These are phyloP conservation scores for Grapholita molesta DNA, from an alignment of 1,140 invertebrate genomes.

Conservation along the genomic window DNA sequence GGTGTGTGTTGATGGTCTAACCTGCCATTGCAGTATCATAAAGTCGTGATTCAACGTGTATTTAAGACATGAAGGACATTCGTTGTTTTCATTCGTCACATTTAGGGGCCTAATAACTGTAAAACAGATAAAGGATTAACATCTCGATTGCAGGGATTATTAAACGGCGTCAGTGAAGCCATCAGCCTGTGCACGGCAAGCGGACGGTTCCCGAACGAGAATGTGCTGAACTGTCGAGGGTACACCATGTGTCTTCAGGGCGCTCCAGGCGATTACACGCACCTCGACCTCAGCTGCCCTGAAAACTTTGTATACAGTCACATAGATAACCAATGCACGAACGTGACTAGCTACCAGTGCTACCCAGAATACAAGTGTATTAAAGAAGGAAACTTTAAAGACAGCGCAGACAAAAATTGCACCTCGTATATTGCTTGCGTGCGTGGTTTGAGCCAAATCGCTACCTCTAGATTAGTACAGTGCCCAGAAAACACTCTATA, in stretches of 20 bases:
- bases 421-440: slow-evolving; percentile 48
- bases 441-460: slow-evolving; percentile 37
- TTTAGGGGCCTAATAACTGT: background rate
- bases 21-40: background rate
- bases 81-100: background rate
- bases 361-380: slow-evolving; percentile 44
- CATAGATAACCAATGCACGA: slow-evolving; percentile 53
- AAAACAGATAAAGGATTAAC: background rate
- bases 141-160: slow-evolving; percentile 42
- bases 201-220: slow-evolving; percentile 55
- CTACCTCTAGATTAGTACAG: slow-evolving; percentile 41
- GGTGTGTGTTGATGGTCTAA: background rate
- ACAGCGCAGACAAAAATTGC: slow-evolving; percentile 32
- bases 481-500: slow-evolving; percentile 45
- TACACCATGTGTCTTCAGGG: slow-evolving; percentile 53
- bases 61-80: background rate
- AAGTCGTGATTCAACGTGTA: background rate
- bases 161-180: slow-evolving; percentile 26
- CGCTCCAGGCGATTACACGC: slow-evolving; percentile 34
- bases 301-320: slow-evolving; percentile 52
- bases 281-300: slow-evolving; percentile 55
- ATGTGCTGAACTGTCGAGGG: slow-evolving; percentile 44
- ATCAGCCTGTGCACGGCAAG: slow-evolving; percentile 39
- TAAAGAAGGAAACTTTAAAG: slow-evolving; percentile 36
- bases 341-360: slow-evolving; percentile 52